Percentiles rank a stretch among this genome's conserved stretches.
Conservation (phyloP, 2,113 vertebrate species). For the Ifrita kowaldi region DNA sequence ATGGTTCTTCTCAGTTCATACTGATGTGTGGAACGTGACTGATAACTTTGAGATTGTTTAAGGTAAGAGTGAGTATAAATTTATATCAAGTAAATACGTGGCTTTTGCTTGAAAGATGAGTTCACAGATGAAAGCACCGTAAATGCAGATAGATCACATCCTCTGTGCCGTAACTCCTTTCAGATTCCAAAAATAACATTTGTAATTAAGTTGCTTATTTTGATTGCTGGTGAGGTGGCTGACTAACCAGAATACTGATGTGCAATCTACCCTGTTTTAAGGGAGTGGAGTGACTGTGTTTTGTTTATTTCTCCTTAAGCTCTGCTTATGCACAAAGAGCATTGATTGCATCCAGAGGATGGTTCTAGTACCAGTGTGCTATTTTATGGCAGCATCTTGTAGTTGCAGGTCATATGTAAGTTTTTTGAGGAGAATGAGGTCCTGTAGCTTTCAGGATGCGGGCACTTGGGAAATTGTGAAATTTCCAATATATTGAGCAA, state of each 20-base stretch:
- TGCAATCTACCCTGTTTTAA: neutral
- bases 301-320: slow-evolving; percentile 1
- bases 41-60: neutral
- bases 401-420: neutral
- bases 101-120: neutral
- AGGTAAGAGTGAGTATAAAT: neutral
- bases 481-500: neutral
- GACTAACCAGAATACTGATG: slow-evolving; percentile 15
- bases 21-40: neutral
- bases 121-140: neutral
- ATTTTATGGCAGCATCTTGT: neutral
- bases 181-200: slow-evolving; percentile 3
- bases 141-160: neutral
- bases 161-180: neutral
- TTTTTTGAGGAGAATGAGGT: neutral
- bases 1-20: neutral
- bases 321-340: slow-evolving; percentile 5
- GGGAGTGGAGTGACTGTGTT: neutral
- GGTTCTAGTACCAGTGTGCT: neutral
- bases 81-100: neutral
- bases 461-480: slow-evolving; percentile 14
- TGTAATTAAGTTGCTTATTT: slow-evolving; percentile 7
- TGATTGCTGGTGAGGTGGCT: slow-evolving; percentile 1
- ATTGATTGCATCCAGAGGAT: neutral
- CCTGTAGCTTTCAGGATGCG: neutral